Percentiles rank a stretch among this genome's conserved stretches.
phyloP scores from a whole-genome alignment of 2,113 vertebrate species.

The Machaerirhynchus nigripectus region DNA sequence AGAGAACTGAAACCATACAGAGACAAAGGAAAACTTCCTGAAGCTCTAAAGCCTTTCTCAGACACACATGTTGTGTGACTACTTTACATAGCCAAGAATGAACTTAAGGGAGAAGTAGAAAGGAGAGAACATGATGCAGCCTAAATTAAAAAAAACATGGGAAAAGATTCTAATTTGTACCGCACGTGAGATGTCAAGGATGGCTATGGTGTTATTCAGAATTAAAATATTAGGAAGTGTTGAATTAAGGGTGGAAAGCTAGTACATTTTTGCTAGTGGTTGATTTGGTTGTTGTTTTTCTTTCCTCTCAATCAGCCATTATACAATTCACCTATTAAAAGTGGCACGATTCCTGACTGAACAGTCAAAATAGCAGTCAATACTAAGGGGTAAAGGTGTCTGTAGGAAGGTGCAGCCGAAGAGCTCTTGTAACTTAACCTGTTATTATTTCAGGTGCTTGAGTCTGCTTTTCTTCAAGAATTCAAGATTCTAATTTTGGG shows the following conservation, averaged over 20 bases:
- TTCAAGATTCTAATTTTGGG: background rate
- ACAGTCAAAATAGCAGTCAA: background rate
- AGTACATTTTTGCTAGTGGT: background rate
- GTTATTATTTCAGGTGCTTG: background rate
- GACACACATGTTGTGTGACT: background rate
- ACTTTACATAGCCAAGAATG: background rate
- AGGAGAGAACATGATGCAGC: background rate
- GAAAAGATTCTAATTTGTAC: background rate
- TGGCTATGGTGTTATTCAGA: background rate
- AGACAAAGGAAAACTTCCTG: background rate
- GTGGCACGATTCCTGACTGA: background rate
- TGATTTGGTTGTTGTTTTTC: background rate
- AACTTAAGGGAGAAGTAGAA: background rate
- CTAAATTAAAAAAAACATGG: background rate
- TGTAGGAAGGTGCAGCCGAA: accelerated
- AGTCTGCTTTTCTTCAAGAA: background rate
- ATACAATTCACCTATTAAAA: background rate
- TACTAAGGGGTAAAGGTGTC: background rate
- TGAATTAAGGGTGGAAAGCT: background rate
- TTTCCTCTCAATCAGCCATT: accelerated
- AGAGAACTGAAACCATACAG: background rate
- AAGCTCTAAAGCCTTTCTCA: background rate
- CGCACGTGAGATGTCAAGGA: background rate
- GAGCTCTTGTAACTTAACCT: background rate
- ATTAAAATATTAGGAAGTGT: background rate